These are phyloP conservation scores for Zeuzera pyrina DNA, from an alignment of 2,888 invertebrate genomes.

Conservation along the genomic window DNA sequence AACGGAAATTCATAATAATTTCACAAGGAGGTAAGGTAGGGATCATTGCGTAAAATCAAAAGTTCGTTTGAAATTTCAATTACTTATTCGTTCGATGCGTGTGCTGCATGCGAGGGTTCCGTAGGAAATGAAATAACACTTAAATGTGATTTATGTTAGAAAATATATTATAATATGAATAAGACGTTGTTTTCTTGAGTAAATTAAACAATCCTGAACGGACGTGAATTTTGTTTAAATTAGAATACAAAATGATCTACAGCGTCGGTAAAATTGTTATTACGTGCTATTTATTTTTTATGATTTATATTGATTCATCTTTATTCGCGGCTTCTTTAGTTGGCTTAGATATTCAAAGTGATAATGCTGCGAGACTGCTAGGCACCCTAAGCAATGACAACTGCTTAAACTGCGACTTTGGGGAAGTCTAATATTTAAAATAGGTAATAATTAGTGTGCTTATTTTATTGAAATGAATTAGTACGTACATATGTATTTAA, in stretches of 20 bases:
- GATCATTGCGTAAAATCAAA: conserved; percentile 65
- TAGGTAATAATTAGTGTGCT: too few species aligned
- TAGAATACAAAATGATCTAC: conserved; percentile 1
- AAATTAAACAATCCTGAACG: conserved; percentile 44
- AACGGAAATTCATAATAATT: conserved; percentile 67
- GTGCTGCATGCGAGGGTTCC: conserved; percentile 52
- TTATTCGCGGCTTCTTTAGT: too few species aligned
- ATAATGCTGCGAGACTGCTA: too few species aligned
- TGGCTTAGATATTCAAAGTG: too few species aligned
- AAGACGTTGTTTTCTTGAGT: conserved; percentile 63
- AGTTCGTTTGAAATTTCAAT: conserved; percentile 71
- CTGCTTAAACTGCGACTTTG: too few species aligned
- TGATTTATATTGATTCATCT: too few species aligned
- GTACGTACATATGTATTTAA: too few species aligned
- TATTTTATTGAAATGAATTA: too few species aligned
- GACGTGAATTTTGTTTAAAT: conserved; percentile 6
- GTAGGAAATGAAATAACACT: conserved; percentile 71
- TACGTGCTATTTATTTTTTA: too few species aligned
- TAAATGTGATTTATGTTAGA: conserved; percentile 65
- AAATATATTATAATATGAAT: conserved; percentile 62
- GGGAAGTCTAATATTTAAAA: too few species aligned
- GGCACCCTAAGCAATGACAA: too few species aligned
- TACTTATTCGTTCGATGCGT: conserved; percentile 69
- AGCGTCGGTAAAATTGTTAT: conserved; percentile 19
- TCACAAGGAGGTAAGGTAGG: conserved; percentile 47